A percentile compares a stretch with the other conserved stretches of the same genome.
Conservation (phyloP, 2,797 vertebrate species). For the Champsocephalus gunnari region DNA sequence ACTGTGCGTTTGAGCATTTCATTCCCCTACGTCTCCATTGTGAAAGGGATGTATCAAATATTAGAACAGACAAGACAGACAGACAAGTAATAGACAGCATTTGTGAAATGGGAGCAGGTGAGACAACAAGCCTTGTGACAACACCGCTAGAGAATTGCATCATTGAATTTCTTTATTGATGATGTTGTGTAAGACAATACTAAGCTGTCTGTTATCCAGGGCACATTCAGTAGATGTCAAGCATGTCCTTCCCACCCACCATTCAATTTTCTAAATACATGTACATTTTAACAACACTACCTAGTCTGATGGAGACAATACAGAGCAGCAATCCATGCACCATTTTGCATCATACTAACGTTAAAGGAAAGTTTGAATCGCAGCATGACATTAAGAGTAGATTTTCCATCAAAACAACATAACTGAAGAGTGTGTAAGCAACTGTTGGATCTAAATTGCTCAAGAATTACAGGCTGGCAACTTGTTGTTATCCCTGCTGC, state of each 20-base stretch:
- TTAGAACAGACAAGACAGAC: conserved; percentile 50
- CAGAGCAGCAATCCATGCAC: neutral
- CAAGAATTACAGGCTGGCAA: conserved; percentile 23
- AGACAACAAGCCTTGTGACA: conserved; percentile 60
- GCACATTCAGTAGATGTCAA: conserved; percentile 50
- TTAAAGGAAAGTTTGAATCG: conserved; percentile 15
- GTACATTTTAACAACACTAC: conserved; percentile 22
- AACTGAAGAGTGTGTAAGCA: conserved; percentile 26
- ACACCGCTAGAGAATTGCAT: conserved; percentile 41
- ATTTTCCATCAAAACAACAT: conserved; percentile 9
- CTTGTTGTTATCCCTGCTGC: conserved; percentile 26
- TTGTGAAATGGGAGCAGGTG: conserved; percentile 66
- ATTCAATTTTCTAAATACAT: conserved; percentile 49
- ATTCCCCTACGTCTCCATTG: conserved; percentile 34
- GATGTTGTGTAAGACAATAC: conserved; percentile 54
- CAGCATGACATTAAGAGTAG: neutral
- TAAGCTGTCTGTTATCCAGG: conserved; percentile 68
- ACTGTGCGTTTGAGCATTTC: conserved; percentile 50
- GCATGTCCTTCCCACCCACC: conserved; percentile 27
- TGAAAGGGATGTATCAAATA: conserved; percentile 59
- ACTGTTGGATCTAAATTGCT: conserved; percentile 19
- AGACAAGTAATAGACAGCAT: conserved; percentile 60
- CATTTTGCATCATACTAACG: conserved; percentile 19
- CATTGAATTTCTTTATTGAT: conserved; percentile 56
- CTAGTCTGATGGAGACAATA: conserved; percentile 8